phyloP scores from a whole-genome alignment of 2,113 vertebrate species.

The Platysteira castanea region DNA sequence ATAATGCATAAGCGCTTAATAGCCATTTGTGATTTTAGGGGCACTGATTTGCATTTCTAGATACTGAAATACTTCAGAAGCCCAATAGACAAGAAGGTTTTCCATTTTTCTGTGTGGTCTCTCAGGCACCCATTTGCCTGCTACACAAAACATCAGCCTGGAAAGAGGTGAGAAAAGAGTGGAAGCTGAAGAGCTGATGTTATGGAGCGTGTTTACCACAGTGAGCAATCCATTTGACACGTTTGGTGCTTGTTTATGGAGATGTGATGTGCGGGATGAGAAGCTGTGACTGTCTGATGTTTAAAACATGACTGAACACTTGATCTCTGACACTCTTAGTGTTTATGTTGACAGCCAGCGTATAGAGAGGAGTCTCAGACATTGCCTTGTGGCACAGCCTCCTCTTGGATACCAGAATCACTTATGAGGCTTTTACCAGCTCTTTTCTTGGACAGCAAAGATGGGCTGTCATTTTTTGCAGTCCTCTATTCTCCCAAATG shows the following conservation, averaged over 20 bases:
- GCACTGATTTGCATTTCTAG: neutral
- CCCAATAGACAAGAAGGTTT: neutral
- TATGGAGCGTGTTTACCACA: neutral
- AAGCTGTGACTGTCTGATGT: slow-evolving; percentile 2
- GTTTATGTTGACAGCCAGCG: neutral
- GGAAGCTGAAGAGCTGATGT: neutral
- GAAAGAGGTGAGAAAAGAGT: neutral
- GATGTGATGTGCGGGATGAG: neutral
- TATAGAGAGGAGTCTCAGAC: neutral
- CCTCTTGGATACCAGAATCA: neutral
- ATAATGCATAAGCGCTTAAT: neutral
- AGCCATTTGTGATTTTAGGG: neutral
- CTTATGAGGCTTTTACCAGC: neutral
- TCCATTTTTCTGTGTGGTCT: neutral
- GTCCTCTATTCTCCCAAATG: neutral
- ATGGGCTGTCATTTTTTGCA: neutral
- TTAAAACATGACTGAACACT: neutral
- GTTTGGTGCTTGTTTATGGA: neutral
- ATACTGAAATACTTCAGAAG: neutral
- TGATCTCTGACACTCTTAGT: slow-evolving; percentile 2
- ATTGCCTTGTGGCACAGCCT: neutral
- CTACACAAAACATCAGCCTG: neutral
- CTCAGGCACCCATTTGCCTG: neutral
- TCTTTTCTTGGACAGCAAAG: neutral
- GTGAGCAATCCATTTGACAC: neutral